Evolutionary conservation across 2,888 invertebrate species (phyloP), one percentile per base, ranked within the genome.

Genomic region (Myathropa florea): DNA sequence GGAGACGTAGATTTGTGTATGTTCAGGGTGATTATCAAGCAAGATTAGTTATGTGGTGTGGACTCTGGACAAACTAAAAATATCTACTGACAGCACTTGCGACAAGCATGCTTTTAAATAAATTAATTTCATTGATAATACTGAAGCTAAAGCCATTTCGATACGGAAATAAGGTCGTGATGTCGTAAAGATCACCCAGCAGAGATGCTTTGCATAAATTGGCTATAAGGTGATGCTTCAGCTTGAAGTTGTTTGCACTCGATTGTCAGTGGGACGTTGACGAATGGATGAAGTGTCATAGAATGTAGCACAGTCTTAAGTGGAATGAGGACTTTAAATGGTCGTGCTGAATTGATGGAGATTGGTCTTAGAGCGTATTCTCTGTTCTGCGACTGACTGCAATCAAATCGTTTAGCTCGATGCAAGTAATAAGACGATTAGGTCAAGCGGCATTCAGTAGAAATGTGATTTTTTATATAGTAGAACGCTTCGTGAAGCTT

Each of bases 71-170:
- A 61, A 33, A 59, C 60, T 61, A 53, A 68, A 76, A 68, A 65
- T 75, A 64, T 64, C 60, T 61, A 28, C 18, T 77, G 76, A 68
- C 60, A 68, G 26, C 24, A 36, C 36, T 57, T 26, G 30, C 57
- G 36, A 75, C 57, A 73, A 33, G 30, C 33, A n/a, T 67, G 60
- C 53, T 33, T 60, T 76, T 76, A 53, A 77, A 68, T 33, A 77
- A 57, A 68, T 39, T 23, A 24, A 53, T 30, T 36, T 55, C 46
- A 46, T 24, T 46, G 60, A 68, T 68, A 68, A 60, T 39, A 46
- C 6, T 39, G n/a, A 39, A 14, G 23, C 57, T 24, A 24, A 57
- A 57, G 57, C 24, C 46, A 46, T 18, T 46, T 18, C 46, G 23
- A 57, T 24, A 57, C 57, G 46, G 46, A 46, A 46, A 46, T 46